A percentile compares a stretch with the other conserved stretches of the same genome.
Conservation (phyloP, 2,113 vertebrate genomes). For the Phylloscopus whistleri region DNA sequence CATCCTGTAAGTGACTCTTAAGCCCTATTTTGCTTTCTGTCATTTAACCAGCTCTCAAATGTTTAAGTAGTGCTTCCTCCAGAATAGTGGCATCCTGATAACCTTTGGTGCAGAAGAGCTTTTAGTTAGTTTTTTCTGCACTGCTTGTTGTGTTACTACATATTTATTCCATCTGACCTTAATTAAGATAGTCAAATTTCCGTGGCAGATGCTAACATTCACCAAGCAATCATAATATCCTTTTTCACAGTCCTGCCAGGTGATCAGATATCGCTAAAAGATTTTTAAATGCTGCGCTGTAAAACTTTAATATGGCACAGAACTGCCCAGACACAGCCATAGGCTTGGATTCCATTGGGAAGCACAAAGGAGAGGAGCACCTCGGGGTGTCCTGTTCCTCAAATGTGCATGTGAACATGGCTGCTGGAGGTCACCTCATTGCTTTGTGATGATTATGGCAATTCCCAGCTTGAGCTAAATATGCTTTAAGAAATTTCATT, state of each 20-base stretch:
- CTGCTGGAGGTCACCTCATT: neutral
- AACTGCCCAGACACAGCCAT: neutral
- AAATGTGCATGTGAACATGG: fast-evolving
- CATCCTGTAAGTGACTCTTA: neutral
- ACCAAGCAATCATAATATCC: neutral
- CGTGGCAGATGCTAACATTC: neutral
- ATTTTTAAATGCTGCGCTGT: neutral
- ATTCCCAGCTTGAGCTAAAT: neutral
- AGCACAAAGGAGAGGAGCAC: neutral
- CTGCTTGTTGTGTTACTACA: neutral
- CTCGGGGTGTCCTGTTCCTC: neutral
- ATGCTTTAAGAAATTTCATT: neutral
- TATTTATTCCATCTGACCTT: neutral
- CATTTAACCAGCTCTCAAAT: neutral
- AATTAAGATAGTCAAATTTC: neutral
- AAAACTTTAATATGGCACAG: neutral
- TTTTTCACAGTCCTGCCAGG: neutral
- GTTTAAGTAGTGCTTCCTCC: neutral
- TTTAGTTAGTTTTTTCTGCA: neutral
- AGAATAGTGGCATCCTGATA: neutral
- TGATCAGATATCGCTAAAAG: neutral
- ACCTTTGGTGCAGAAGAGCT: neutral
- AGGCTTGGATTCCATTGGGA: neutral
- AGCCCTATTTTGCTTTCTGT: neutral
- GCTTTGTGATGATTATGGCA: neutral